Evolutionary conservation across 2,113 vertebrate genomes (phyloP).

Genomic region (Gallinago paraguaiae): DNA sequence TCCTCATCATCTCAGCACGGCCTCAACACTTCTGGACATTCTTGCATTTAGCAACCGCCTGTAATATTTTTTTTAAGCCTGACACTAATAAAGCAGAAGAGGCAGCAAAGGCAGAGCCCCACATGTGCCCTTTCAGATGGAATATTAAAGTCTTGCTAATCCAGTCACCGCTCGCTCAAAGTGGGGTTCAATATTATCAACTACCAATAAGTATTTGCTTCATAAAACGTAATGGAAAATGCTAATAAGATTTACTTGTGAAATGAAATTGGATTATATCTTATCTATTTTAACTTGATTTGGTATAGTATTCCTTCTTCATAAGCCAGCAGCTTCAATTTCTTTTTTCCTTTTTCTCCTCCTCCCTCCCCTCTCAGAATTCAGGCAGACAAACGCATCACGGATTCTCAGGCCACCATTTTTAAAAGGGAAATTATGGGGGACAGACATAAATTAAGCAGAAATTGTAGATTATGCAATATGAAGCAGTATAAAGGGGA

Average conservation of each 20-base stretch:
- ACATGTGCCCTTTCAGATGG: not conserved
- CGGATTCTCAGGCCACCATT: not conserved
- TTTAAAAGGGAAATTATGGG: not conserved
- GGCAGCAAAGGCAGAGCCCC: not conserved
- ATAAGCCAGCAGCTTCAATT: not conserved
- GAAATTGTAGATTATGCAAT: not conserved
- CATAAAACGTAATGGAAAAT: constrained; percentile 64
- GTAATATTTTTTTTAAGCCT: not conserved
- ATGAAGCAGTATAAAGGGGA: not conserved
- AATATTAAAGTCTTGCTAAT: constrained; percentile 22
- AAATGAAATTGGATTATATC: constrained; percentile 62
- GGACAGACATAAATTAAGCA: not conserved
- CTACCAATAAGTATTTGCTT: constrained; percentile 58
- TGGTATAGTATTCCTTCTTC: not conserved
- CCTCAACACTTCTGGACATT: not conserved
- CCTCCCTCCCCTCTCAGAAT: rapidly evolving
- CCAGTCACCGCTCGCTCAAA: not conserved
- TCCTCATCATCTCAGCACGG: not conserved
- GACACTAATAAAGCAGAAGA: not conserved
- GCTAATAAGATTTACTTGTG: constrained; percentile 59
- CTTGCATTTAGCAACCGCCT: not conserved
- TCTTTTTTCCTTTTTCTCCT: not conserved
- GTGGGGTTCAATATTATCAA: constrained; percentile 30
- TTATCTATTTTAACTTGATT: constrained; percentile 53
- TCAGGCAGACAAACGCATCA: not conserved